Base-by-base conservation (phyloP, 64 coral and sea anemone species). In the Platygyra sinensis region DNA sequence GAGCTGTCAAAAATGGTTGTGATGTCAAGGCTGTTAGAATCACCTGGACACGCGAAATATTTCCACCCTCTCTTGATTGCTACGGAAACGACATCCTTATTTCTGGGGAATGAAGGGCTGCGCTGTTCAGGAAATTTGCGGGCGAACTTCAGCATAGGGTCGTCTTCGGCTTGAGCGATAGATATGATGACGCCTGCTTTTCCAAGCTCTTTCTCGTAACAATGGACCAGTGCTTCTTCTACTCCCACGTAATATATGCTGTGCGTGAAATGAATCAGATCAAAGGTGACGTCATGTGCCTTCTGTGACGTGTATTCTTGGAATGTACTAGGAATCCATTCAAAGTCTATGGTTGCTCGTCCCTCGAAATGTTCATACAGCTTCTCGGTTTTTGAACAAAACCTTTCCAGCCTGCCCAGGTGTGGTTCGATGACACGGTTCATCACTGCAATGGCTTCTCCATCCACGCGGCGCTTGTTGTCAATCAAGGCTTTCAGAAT, bases 221-320 rank as follows among this genome's bases (percentile, higher is more conserved):
- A 73, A 25, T 89, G 19, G 0, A 78, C 75, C 9, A 89, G 59
- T 1, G 87, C 87, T 32, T 60, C 59, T 73, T 91, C 90, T 22
- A 91, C 1, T 46, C 85, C 72, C 25, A 91, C 72, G 73, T 76
- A 86, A 11, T 91, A 91, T 0, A 86, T 12, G 81, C 80, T 91
- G 4, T 91, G 90, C 24, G 86, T 74, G 33, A 91, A 91, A 52
- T 62, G 80, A 76, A 91, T 30, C 20, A 91, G 19, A 78, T 91
- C 72, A 46, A 91, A 62, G 0, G 6, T 64, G 30, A 84, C 72
- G 9, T 83, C 72, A 64, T 74, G 17, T 65, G 71, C 62, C 18
- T 83, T 79, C 29, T 82, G 10, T 29, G 11, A 31, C 22, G 55
- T 69, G 49, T 57, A 55, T 78, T 91, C 73, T 42, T 75, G 31